These are phyloP conservation scores for Lagopus muta DNA, from an alignment of 2,113 vertebrate genomes.

Conservation along the genomic window DNA sequence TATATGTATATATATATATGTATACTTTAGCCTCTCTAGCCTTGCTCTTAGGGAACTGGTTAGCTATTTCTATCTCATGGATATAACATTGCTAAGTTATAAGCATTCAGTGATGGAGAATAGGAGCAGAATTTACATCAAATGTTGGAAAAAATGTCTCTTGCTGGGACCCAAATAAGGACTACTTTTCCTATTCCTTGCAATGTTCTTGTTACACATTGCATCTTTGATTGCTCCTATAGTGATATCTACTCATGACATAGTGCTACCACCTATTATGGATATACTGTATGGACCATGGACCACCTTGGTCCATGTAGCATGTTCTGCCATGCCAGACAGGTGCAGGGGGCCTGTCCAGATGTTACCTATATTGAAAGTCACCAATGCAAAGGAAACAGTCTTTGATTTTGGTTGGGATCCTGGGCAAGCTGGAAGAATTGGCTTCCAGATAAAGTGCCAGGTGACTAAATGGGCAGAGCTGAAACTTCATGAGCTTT, in stretches of 20 bases:
- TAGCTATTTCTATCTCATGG: accelerated
- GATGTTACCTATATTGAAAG: background rate
- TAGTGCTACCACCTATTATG: background rate
- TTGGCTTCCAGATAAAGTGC: background rate
- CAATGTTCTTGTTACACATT: background rate
- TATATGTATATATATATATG: too few species aligned
- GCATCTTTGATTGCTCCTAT: background rate
- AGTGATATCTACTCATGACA: background rate
- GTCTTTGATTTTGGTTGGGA: background rate
- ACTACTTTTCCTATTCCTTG: background rate
- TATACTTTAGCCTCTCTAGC: background rate
- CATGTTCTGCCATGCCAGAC: background rate
- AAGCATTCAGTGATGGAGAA: background rate
- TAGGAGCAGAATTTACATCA: background rate
- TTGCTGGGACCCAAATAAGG: background rate
- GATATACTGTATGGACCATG: accelerated
- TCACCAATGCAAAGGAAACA: background rate
- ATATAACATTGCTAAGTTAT: accelerated
- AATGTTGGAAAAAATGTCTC: background rate
- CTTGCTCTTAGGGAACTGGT: background rate
- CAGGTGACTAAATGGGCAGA: background rate
- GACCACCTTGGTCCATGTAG: background rate
- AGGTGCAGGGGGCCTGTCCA: background rate
- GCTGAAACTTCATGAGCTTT: background rate
- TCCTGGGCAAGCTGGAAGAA: background rate